Percentiles rank a stretch among this genome's conserved stretches.
Conservation (phyloP, 2,113 vertebrate species). For the Lophotis ruficrista region DNA sequence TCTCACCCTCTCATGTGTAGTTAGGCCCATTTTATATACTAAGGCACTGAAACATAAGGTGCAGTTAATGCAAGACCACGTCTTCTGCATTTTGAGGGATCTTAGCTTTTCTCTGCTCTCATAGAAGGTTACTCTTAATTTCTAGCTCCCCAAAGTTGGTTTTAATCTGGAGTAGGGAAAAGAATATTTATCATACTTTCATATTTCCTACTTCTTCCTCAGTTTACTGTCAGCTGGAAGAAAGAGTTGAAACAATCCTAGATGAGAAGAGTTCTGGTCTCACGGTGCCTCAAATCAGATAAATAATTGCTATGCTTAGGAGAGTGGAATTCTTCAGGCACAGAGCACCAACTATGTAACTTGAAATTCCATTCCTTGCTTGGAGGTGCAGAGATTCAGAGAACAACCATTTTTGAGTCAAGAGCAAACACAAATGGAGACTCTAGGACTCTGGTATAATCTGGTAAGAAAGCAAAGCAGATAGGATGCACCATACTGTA, state of each 20-base stretch:
- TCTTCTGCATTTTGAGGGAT: neutral
- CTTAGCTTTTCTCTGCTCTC: neutral
- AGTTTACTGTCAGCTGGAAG: neutral
- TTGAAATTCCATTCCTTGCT: constrained; percentile 27
- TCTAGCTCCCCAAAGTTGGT: neutral
- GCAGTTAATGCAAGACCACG: neutral
- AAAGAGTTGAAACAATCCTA: neutral
- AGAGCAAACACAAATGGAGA: neutral
- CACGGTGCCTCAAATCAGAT: neutral
- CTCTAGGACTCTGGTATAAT: neutral
- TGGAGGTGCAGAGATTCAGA: neutral
- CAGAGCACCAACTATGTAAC: neutral
- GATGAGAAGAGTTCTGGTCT: neutral
- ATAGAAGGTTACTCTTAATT: neutral
- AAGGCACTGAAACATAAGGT: neutral
- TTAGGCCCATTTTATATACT: neutral
- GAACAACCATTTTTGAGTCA: neutral
- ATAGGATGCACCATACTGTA: neutral
- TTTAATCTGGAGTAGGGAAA: neutral
- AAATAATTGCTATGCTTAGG: constrained; percentile 6
- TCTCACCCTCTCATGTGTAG: neutral
- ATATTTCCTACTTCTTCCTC: neutral
- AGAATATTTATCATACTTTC: neutral
- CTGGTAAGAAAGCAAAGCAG: neutral
- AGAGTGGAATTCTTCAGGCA: constrained; percentile 6